These are phyloP conservation scores for Lepas anatifera DNA, from an alignment of 2,888 invertebrate species.

Conservation along the genomic window DNA sequence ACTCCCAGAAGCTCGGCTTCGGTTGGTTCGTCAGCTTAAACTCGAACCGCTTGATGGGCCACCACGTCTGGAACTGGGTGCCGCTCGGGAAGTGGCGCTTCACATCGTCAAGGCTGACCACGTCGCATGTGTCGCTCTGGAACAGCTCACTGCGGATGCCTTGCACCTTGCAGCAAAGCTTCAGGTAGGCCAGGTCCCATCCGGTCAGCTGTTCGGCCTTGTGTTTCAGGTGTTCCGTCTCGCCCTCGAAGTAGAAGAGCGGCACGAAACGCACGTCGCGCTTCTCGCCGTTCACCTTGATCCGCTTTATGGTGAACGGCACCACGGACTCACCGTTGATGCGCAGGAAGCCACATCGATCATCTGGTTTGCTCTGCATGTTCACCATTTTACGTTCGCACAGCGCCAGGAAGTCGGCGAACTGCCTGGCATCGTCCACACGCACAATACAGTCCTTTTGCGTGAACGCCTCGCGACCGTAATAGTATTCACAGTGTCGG, in stretches of 20 bases:
- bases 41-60: constrained; percentile 64
- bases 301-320: constrained; percentile 45
- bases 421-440: constrained; percentile 57
- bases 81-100: constrained; percentile 81
- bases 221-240: constrained; percentile 73
- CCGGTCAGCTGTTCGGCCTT: constrained; percentile 76
- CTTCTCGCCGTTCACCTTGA: constrained; percentile 31
- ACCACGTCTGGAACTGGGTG: constrained; percentile 81
- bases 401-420: constrained; percentile 78
- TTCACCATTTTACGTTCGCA: constrained; percentile 71
- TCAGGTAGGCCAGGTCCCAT: constrained; percentile 84
- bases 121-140: constrained; percentile 78
- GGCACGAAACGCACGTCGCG: constrained; percentile 72
- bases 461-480: constrained; percentile 75
- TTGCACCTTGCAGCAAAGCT: constrained; percentile 89
- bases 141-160: constrained; percentile 82
- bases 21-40: constrained; percentile 14
- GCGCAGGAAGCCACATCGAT: constrained; percentile 79
- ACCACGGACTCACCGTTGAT: constrained; percentile 89
- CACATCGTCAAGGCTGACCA: constrained; percentile 78
- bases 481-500: constrained; percentile 81
- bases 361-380: constrained; percentile 35
- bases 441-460: constrained; percentile 81
- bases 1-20: constrained; percentile 14
- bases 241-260: constrained; percentile 73